Evolutionary conservation across 2,888 invertebrate genomes (phyloP).

Genomic region (Andrena dorsata): DNA sequence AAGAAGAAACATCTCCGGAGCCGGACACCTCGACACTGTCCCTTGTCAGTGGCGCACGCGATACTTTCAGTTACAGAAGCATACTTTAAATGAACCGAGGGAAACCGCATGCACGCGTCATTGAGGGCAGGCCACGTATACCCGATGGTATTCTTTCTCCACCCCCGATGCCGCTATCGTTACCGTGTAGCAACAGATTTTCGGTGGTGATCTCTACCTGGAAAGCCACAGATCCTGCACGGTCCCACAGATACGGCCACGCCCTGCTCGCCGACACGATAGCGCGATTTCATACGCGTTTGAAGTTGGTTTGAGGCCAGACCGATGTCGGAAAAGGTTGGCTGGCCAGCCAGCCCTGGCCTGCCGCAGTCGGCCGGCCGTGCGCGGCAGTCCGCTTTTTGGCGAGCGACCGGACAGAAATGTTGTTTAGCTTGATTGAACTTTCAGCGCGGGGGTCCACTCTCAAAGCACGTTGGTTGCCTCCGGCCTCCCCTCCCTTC

Average conservation of each 20-base stretch:
- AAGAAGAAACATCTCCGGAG: too few relatives aligned
- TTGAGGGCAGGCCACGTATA: too few relatives aligned
- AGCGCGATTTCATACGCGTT: slow-evolving; percentile 81
- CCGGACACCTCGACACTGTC: not conserved
- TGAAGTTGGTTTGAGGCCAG: slow-evolving; percentile 81
- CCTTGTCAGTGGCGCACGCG: not conserved
- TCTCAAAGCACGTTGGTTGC: slow-evolving; percentile 74
- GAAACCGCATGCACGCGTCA: not conserved
- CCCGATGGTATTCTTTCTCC: slow-evolving; percentile 8
- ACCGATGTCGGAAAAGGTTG: slow-evolving; percentile 78
- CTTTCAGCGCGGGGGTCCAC: slow-evolving; percentile 74
- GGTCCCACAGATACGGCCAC: slow-evolving; percentile 68
- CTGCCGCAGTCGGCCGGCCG: slow-evolving; percentile 73
- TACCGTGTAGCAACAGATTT: slow-evolving; percentile 51
- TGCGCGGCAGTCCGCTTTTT: slow-evolving; percentile 78
- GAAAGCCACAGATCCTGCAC: slow-evolving; percentile 67
- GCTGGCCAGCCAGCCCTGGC: slow-evolving; percentile 76
- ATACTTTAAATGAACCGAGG: not conserved
- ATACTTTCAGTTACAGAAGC: not conserved
- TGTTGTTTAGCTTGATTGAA: slow-evolving; percentile 83
- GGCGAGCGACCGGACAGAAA: slow-evolving; percentile 80
- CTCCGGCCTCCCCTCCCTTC: not conserved
- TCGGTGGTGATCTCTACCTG: slow-evolving; percentile 59
- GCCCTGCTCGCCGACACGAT: slow-evolving; percentile 72
- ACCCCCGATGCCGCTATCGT: slow-evolving; percentile 11